Conservation (phyloP, 2,888 invertebrate genomes). For the Drosophila diplacantha region DNA sequence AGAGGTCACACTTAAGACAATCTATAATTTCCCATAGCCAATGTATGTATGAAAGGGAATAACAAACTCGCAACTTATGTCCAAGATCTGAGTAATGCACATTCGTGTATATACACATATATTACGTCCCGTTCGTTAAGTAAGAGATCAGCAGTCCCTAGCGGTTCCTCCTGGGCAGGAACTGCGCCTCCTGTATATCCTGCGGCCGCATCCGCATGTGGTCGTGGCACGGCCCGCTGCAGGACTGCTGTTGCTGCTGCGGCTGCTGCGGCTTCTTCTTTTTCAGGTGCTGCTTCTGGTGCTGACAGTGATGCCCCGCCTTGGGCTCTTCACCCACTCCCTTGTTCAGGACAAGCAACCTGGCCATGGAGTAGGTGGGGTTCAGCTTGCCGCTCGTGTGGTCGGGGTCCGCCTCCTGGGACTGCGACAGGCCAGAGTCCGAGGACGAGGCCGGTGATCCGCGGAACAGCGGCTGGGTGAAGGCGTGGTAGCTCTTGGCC, state of each 20-base stretch:
- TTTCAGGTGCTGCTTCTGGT: too few species aligned
- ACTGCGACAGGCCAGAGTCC: background rate
- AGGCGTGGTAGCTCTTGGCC: constrained; percentile 24
- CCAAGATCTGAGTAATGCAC: constrained; percentile 5
- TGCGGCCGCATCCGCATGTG: constrained; percentile 16
- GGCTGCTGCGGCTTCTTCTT: background rate
- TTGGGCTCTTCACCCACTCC: background rate
- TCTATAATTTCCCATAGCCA: constrained; percentile 9
- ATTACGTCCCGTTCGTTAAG: background rate
- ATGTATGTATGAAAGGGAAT: constrained; percentile 4
- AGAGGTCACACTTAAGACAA: background rate
- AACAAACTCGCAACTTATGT: constrained; percentile 6
- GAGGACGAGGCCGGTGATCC: background rate
- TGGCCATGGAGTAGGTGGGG: background rate
- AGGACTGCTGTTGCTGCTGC: background rate
- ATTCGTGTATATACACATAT: background rate
- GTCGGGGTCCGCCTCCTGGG: background rate
- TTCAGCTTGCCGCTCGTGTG: background rate
- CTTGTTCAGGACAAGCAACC: background rate
- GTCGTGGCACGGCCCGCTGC: background rate
- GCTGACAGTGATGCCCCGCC: too few species aligned
- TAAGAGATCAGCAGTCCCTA: background rate
- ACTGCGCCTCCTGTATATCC: constrained; percentile 31
- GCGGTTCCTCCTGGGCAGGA: constrained; percentile 3
- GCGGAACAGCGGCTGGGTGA: background rate